phyloP scores from a whole-genome alignment of 2,797 vertebrate species.

The Pseudochirops corinnae region DNA sequence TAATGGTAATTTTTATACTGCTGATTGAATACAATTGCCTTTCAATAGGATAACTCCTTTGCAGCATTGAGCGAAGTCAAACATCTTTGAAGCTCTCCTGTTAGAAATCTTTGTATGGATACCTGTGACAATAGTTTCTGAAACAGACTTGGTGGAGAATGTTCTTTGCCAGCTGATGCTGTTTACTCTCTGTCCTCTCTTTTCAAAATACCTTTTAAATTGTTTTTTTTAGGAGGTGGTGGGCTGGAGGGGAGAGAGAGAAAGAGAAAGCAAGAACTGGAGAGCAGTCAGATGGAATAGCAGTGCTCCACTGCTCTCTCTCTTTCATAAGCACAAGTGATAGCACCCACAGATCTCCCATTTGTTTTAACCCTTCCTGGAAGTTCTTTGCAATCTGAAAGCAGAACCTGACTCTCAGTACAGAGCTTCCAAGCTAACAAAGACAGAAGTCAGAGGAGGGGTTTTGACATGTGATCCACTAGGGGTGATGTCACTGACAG shows the following conservation, averaged over 20 bases:
- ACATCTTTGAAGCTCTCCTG: constrained; percentile 66
- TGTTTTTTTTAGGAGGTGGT: constrained; percentile 2
- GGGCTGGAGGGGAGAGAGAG: constrained; percentile 63
- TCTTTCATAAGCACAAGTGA: constrained; percentile 78
- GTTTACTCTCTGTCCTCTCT: constrained; percentile 66
- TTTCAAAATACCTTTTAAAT: constrained; percentile 22
- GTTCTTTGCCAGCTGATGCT: constrained; percentile 88
- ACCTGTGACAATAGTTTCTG: constrained; percentile 14
- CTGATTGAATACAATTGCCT: constrained; percentile 59
- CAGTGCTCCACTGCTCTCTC: constrained; percentile 78
- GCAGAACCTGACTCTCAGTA: constrained; percentile 68
- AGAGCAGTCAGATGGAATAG: constrained; percentile 87
- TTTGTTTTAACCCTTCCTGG: constrained; percentile 73
- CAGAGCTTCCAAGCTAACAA: constrained; percentile 82
- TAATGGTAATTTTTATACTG: constrained; percentile 51
- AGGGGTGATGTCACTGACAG: constrained; percentile 92
- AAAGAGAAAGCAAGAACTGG: constrained; percentile 62
- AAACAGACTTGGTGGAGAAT: constrained; percentile 51
- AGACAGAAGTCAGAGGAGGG: constrained; percentile 89
- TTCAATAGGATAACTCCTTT: constrained; percentile 59
- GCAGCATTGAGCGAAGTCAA: constrained; percentile 72
- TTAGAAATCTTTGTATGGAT: constrained; percentile 70
- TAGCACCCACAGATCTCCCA: constrained; percentile 81
- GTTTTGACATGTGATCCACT: constrained; percentile 90
- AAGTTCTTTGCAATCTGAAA: constrained; percentile 73